Evolutionary conservation across 2,113 vertebrate species (phyloP), one percentile per base, ranked within the genome.

Genomic region (Brachirus orientalis): DNA sequence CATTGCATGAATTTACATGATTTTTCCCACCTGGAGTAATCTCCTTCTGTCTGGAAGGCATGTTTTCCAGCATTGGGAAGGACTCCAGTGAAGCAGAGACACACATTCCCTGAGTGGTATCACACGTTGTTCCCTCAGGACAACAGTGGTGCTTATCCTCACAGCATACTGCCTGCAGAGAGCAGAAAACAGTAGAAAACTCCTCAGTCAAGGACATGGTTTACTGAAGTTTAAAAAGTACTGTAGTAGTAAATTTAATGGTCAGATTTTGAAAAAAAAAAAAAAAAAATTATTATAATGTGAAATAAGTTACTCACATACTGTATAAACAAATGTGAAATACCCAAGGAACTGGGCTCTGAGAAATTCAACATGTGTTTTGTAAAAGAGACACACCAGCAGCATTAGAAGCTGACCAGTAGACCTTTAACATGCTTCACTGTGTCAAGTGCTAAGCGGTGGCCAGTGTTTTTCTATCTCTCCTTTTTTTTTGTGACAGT

Each of bases 61-160:
- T 45, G 45, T 94, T 94, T 38, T 66, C 35, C 69, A 84, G 54
- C 80, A 93, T 67, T 10, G 90, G 87, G 35, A 66, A 55, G 9
- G 68, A 72, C 43, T 75, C 38, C 17, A 63, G 69, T 0, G 69
- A 74, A 1, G 75, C 0, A 0, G 77, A 61, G 3, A 85, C 1
- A 40, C 94, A 94, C 64, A 8, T 88, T 0, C 86, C 85, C 38
- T 87, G 90, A 8, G 10, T 1, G 0, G 92, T 18, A 33, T 94
- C 93, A 66, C 93, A 94, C 35, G 5, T 67, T 0, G 87, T 89
- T 60, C 84, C 82, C 55, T 85, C 63, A 0, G 94, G 94, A 67
- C 94, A 94, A 61, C 94, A 94, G 82, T 94, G 93, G 8, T 3
- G 73, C 48, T 83, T 91, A 69, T 94, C 94, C 6, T 86, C 84